Conservation (phyloP, 2,113 vertebrate species). For the Tetrao urogallus region DNA sequence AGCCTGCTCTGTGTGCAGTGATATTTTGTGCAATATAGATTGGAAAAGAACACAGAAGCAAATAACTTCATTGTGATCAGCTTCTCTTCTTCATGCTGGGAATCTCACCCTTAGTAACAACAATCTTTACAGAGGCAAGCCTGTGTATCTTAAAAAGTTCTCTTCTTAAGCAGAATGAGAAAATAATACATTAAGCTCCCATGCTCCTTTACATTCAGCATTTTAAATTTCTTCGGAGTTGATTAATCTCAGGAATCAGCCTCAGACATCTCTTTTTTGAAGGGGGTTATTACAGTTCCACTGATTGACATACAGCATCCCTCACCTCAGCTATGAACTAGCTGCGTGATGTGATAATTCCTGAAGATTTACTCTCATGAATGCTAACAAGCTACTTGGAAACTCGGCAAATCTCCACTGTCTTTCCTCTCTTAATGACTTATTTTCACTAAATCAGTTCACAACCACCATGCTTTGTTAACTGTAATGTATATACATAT, state of each 20-base stretch:
- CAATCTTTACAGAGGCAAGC: background rate
- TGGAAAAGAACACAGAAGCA: background rate
- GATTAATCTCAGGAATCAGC: constrained; percentile 56
- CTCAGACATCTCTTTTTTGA: constrained; percentile 54
- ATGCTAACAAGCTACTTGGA: constrained; percentile 52
- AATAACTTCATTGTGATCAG: background rate
- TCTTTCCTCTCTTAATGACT: constrained; percentile 33
- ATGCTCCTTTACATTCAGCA: background rate
- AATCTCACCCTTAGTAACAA: background rate
- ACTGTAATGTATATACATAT: background rate
- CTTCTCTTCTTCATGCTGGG: background rate
- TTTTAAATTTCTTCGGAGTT: constrained; percentile 49
- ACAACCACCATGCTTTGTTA: background rate
- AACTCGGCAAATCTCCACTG: background rate
- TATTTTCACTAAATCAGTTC: constrained; percentile 7
- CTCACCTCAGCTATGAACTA: constrained; percentile 64
- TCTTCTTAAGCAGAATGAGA: background rate
- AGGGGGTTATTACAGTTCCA: constrained; percentile 27
- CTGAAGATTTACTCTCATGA: constrained; percentile 38
- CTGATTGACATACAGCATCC: constrained; percentile 68
- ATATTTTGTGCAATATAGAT: background rate
- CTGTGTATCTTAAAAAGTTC: background rate
- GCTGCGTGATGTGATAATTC: constrained; percentile 61
- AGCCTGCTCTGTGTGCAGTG: background rate
- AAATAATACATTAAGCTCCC: background rate